Conservation (phyloP, 2,888 invertebrate species). For the Dolichomitus sp. region DNA sequence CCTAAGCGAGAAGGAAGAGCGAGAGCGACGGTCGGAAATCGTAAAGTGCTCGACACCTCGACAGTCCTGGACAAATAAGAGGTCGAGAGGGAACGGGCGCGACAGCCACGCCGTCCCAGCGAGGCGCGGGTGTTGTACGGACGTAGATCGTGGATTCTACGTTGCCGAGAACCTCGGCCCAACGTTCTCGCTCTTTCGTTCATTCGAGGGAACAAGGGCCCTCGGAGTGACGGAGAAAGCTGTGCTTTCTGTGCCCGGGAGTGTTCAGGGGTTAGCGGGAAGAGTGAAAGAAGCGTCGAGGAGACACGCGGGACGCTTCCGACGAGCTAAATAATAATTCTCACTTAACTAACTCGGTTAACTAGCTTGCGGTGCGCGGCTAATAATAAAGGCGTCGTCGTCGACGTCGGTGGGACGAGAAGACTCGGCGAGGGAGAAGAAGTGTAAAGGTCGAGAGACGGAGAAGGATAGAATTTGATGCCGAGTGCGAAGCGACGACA, state of each 20-base stretch:
- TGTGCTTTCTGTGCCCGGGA: slow-evolving; percentile 2
- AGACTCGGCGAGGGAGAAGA: slow-evolving; percentile 7
- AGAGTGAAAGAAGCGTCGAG: slow-evolving; percentile 46
- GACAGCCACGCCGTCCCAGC: slow-evolving; percentile 45
- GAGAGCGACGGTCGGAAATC: slow-evolving; percentile 81
- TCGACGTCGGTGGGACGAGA: slow-evolving; percentile 61
- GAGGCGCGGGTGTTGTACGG: slow-evolving; percentile 54
- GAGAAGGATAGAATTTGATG: slow-evolving; percentile 36
- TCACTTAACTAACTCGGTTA: slow-evolving; percentile 85
- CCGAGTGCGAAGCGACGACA: slow-evolving; percentile 46
- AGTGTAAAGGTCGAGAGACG: background rate
- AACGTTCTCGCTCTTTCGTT: slow-evolving; percentile 18
- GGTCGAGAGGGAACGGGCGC: slow-evolving; percentile 68
- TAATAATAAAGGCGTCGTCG: slow-evolving; percentile 85
- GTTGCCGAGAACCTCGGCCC: slow-evolving; percentile 51
- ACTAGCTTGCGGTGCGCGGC: slow-evolving; percentile 82
- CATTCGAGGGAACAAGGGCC: slow-evolving; percentile 42
- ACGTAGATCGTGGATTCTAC: slow-evolving; percentile 26
- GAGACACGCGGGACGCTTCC: slow-evolving; percentile 63
- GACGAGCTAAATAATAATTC: slow-evolving; percentile 84
- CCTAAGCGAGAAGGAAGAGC: slow-evolving; percentile 44
- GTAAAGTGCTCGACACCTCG: slow-evolving; percentile 85
- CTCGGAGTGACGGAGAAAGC: slow-evolving; percentile 42
- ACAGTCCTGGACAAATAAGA: slow-evolving; percentile 85
- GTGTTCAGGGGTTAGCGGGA: slow-evolving; percentile 50